Conservation (phyloP, 2,113 vertebrate species). For the Pteropus alecto region DNA sequence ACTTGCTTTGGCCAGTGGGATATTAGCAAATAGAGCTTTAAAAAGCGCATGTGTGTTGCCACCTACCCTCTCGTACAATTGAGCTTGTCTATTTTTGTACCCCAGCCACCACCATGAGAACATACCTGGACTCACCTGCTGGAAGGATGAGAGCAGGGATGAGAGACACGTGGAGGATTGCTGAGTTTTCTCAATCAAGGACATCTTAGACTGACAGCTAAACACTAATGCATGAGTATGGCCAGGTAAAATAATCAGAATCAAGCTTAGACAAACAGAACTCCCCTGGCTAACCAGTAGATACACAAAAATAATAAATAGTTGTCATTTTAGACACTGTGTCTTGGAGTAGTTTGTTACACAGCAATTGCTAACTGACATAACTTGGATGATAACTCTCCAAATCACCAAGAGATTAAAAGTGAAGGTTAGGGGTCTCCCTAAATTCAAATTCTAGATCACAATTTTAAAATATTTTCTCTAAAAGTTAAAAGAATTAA, state of each 20-base stretch:
- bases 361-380: not conserved
- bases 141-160: not conserved
- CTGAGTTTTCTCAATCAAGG: not conserved
- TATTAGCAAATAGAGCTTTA: not conserved
- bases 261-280: not conserved
- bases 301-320: not conserved
- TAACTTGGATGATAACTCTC: not conserved
- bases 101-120: not conserved
- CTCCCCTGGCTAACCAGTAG: not conserved
- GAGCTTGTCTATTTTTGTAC: not conserved
- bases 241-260: constrained; percentile 1
- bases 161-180: not conserved
- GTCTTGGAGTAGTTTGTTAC: not conserved
- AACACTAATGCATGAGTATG: not conserved
- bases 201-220: not conserved
- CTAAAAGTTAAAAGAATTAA: constrained; percentile 11
- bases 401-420: not conserved
- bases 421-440: not conserved
- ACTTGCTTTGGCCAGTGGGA: not conserved
- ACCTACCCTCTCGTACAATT: not conserved
- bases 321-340: not conserved
- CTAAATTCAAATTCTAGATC: constrained; percentile 37
- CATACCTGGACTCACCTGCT: not conserved
- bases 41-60: not conserved
- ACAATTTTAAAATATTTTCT: not conserved